Percentiles rank a stretch among this genome's conserved stretches.
phyloP scores from a whole-genome alignment of 2,113 vertebrate species.

The Gracilinanus agilis region DNA sequence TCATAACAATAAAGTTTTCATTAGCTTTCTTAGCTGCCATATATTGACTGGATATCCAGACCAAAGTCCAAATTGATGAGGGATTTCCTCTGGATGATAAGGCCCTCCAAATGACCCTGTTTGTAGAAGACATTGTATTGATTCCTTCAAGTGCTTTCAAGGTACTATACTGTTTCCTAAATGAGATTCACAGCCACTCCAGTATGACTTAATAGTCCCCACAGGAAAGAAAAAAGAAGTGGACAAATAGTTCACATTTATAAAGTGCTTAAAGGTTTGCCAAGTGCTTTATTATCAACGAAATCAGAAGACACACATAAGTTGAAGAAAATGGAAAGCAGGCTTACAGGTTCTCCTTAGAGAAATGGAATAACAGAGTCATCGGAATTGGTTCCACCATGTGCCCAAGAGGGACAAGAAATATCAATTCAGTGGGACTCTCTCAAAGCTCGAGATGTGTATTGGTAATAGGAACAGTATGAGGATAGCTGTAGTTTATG shows the following conservation, averaged over 20 bases:
- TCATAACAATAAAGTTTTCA: not conserved
- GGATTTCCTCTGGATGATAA: not conserved
- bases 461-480: not conserved
- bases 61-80: not conserved
- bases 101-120: not conserved
- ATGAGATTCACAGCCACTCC: slow-evolving; percentile 4
- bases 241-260: slow-evolving; percentile 4
- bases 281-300: slow-evolving; percentile 2
- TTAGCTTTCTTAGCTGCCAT: not conserved
- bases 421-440: not conserved
- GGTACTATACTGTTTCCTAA: not conserved
- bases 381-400: not conserved
- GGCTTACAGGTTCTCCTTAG: not conserved
- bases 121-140: not conserved
- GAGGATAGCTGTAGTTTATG: not conserved
- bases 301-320: not conserved
- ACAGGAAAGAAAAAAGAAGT: slow-evolving; percentile 1
- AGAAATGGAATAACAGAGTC: not conserved
- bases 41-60: not conserved
- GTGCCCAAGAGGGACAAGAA: not conserved
- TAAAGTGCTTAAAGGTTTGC: not conserved
- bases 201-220: slow-evolving; percentile 4
- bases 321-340: not conserved
- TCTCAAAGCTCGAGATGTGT: not conserved
- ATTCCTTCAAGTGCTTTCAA: slow-evolving; percentile 1